Base-by-base conservation (phyloP, 2,797 vertebrate species). In the Crocidura indochinensis region DNA sequence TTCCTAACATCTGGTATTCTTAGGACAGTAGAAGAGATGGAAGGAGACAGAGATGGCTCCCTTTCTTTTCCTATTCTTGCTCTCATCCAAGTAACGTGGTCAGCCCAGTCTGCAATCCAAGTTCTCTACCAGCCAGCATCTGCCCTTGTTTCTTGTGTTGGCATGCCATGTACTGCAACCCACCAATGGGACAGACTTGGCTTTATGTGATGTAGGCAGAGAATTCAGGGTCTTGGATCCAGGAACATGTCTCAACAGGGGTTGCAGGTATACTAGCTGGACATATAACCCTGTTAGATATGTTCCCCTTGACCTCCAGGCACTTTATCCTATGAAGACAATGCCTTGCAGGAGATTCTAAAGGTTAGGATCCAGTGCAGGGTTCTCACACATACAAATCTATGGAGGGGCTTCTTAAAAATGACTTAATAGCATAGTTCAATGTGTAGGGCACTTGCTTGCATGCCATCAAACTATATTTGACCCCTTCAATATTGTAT, bases 251-350 rank as follows among this genome's bases (percentile, higher is more conserved):
- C n/a, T 44, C 62, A 27, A 53, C 85, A 10, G 3, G 26, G 0
- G 15, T 6, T 22, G 56, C n/a, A 19, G 69, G 10, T 9, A 31
- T 80, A 46, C 24, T 31, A 85, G 53, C 15, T 62, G 22, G 78
- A 11, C 8, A 17, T 5, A 0, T 12, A 10, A 6, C 81, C 38
- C 12, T 22, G 8, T 0, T n/a, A 26, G 5, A 0, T 14, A 49
- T 51, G n/a, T 84, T 76, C 26, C 14, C 51, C 62, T 82, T 79
- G 46, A 56, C 19, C 6, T 27, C 24, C 19, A 38, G 38, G 51
- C 10, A 8, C 22, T 11, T 92, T 69, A 29, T 6, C 27, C 14
- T 62, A 6, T 62, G 76, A 68, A 14, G 46, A 49, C 1, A 0
- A 0, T 67, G 47, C 20, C 19, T 79, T 12, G 38, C 53, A 27